Base-by-base conservation (phyloP, 2,888 invertebrate species). In the Anagyrus pseudococci region DNA sequence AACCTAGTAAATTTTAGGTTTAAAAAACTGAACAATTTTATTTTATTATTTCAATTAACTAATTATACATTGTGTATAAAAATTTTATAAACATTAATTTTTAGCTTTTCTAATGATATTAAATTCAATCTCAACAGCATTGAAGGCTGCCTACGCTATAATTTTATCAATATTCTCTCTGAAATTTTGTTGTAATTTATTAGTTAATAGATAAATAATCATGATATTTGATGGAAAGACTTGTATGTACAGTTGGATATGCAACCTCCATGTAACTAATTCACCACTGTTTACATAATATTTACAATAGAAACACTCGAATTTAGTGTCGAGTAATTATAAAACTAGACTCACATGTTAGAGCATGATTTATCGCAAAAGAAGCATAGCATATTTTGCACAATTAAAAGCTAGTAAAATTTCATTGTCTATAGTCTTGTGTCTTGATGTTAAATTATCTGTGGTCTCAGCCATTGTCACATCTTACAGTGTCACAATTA, bases 401-500 rank as follows among this genome's bases (percentile, higher is more conserved):
- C 52, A 58, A 55, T 52, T 61, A 64, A 29, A 58, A 37, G 55
- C 44, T 58, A 52, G 46, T 61, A 33, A 61, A 61, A 62, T 58
- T 60, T 15, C 17, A 7, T n/a, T n/a, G 17, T 49, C 44, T 58
- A 61, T 48, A 58, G 56, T 62, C 61, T 61, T 57, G 4, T 57
- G 20, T 22, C 20, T 64, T 26, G 29, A 56, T n/a, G n/a, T n/a
- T n/a, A n/a, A n/a, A n/a, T n/a, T 26, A 23, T 49, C 33, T 17
- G 43, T 56, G 46, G 19, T 6, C 63, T 77, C 72, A 79, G 67
- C 75, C 75, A 63, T 73, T 75, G 53, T 77, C 75, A 44, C 79
- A 79, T 67, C 75, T 75, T 47, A 76, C 72, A 48, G 77, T 73
- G 67, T 93, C 93, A 80, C 93, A 94, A 75, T 89, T 90, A 70